Percentiles rank a stretch among this genome's conserved stretches.
phyloP scores from a whole-genome alignment of 30 jellyfish, hydroid and myxozoan species.

The Mastigias papua region DNA sequence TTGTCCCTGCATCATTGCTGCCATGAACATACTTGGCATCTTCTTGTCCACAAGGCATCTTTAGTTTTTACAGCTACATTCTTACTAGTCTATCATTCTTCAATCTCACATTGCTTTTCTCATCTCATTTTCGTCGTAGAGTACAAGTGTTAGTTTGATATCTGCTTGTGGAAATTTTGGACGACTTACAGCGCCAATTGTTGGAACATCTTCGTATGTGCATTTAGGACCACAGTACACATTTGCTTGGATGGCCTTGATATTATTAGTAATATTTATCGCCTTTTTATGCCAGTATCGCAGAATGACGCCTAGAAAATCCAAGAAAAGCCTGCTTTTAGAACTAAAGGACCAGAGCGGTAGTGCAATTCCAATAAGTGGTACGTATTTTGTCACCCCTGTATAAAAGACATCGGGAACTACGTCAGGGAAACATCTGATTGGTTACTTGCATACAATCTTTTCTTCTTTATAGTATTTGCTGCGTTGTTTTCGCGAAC shows the following conservation, averaged over 20 bases:
- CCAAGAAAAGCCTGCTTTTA: background rate
- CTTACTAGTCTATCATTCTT: too few species aligned
- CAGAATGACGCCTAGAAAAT: conserved; percentile 2
- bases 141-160: conserved; percentile 46
- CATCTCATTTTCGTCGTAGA: conserved; percentile 1
- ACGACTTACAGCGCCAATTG: conserved; percentile 66
- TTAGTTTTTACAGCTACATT: too few species aligned
- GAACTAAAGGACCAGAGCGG: background rate
- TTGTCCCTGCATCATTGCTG: background rate
- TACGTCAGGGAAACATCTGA: background rate
- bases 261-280: background rate
- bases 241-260: conserved; percentile 18
- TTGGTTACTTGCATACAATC: too few species aligned
- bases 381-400: background rate
- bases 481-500: too few species aligned
- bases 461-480: too few species aligned
- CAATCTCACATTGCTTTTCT: background rate
- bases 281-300: conserved; percentile 6
- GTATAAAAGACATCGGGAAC: background rate
- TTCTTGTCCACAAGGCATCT: too few species aligned
- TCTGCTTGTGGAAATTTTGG: conserved; percentile 64
- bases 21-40: too few species aligned
- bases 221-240: conserved; percentile 66
- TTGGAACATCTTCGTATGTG: conserved; percentile 60
- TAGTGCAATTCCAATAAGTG: background rate